These are phyloP conservation scores for Ciconia nigra DNA, from an alignment of 2,797 vertebrate genomes.

Conservation along the genomic window DNA sequence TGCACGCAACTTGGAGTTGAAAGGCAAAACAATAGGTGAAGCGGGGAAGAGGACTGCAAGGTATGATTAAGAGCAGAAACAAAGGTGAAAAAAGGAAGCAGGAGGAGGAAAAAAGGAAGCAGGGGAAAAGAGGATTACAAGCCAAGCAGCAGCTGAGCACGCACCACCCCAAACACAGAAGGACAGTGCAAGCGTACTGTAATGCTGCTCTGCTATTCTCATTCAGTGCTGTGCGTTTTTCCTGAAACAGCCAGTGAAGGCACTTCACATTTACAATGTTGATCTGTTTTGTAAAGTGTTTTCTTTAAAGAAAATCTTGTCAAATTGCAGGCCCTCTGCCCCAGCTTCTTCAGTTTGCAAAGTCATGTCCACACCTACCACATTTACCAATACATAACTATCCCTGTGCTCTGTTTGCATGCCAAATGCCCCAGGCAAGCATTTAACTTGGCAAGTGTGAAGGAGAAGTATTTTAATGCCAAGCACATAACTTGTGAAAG, in stretches of 20 bases:
- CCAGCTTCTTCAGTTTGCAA: neutral
- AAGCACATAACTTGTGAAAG: neutral
- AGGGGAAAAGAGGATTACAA: neutral
- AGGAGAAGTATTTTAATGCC: neutral
- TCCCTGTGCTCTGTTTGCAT: neutral
- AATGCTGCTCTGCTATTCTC: neutral
- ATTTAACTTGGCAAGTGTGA: neutral
- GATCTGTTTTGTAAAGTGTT: neutral
- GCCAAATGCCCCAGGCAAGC: neutral
- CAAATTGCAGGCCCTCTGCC: neutral
- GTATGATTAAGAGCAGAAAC: neutral
- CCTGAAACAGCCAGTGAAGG: neutral
- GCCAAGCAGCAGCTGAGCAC: neutral
- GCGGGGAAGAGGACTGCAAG: neutral
- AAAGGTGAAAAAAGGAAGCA: neutral
- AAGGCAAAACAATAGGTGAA: neutral
- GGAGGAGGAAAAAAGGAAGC: neutral
- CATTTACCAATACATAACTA: neutral
- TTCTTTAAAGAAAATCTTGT: neutral
- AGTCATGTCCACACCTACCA: neutral
- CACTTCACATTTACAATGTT: neutral
- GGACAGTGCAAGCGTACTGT: neutral
- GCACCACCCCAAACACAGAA: neutral
- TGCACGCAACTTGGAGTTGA: fast-evolving
- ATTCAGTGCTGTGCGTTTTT: neutral